phyloP scores from a whole-genome alignment of 2,797 vertebrate genomes.

The Macropus fuliginosus region DNA sequence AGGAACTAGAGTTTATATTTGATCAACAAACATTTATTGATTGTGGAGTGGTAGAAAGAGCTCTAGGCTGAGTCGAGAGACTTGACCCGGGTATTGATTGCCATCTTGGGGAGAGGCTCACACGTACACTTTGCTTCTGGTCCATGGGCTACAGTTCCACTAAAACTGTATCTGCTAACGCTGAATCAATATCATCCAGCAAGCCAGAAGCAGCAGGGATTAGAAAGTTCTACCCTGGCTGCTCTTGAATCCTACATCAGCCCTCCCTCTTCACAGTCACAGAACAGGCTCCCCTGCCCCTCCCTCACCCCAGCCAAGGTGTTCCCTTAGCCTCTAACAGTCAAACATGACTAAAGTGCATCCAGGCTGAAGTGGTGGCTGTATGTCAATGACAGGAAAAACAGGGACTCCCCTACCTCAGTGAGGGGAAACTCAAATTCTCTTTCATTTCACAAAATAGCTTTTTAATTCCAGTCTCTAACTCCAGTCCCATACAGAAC shows the following conservation, averaged over 20 bases:
- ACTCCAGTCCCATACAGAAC: not conserved
- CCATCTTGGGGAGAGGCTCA: not conserved
- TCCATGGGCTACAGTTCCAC: not conserved
- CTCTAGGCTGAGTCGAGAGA: not conserved
- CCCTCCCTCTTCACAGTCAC: not conserved
- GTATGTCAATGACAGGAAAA: not conserved
- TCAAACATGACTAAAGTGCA: not conserved
- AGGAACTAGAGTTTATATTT: not conserved
- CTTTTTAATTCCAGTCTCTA: conserved; percentile 19
- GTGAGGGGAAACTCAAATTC: not conserved
- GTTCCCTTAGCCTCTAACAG: not conserved
- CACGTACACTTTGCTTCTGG: not conserved
- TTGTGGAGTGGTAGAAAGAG: not conserved
- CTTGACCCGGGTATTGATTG: not conserved
- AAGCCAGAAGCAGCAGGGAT: not conserved
- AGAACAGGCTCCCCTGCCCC: no score
- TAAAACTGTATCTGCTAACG: not conserved
- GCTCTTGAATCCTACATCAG: not conserved
- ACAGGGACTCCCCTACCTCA: not conserved
- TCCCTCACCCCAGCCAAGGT: no score
- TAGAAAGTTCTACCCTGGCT: no score
- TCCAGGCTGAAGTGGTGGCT: not conserved
- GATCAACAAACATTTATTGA: conserved; percentile 1
- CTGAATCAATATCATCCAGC: not conserved
- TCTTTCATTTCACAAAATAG: conserved; percentile 65